Conservation (phyloP, 2,888 invertebrate species). For the Bhutanitis thaidina region DNA sequence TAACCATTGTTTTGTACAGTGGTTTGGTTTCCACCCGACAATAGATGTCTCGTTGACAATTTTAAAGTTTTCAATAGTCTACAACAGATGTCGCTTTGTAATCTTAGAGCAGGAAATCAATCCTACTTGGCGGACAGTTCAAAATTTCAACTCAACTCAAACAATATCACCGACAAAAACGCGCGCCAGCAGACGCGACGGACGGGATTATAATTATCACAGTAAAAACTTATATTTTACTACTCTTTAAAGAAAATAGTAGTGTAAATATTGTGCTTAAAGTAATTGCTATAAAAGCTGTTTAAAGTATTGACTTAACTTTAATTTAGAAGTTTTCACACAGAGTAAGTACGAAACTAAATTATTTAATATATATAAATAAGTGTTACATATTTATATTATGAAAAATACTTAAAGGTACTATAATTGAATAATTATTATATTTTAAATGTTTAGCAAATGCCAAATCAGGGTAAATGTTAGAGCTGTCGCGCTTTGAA, state of each 20-base stretch:
- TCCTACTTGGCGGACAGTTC: constrained; percentile 51
- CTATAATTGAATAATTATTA: no score
- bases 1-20: no score
- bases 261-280: constrained; percentile 17
- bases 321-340: neutral
- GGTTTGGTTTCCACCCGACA: constrained; percentile 33
- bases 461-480: no score
- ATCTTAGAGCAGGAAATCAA: constrained; percentile 27
- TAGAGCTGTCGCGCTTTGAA: no score
- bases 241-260: constrained; percentile 10
- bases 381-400: no score
- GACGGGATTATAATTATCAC: constrained; percentile 17
- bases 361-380: neutral
- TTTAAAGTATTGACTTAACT: neutral
- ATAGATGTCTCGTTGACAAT: constrained; percentile 42
- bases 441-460: no score
- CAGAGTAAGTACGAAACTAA: constrained; percentile 18
- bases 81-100: constrained; percentile 41
- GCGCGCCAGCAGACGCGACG: constrained; percentile 47
- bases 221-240: constrained; percentile 10
- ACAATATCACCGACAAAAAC: constrained; percentile 59
- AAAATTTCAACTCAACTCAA: constrained; percentile 65
- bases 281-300: neutral
- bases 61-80: constrained; percentile 11
- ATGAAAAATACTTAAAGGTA: no score